These are phyloP conservation scores for Scaptomyza graminum DNA, from an alignment of 1,140 invertebrate genomes.

Conservation along the genomic window DNA sequence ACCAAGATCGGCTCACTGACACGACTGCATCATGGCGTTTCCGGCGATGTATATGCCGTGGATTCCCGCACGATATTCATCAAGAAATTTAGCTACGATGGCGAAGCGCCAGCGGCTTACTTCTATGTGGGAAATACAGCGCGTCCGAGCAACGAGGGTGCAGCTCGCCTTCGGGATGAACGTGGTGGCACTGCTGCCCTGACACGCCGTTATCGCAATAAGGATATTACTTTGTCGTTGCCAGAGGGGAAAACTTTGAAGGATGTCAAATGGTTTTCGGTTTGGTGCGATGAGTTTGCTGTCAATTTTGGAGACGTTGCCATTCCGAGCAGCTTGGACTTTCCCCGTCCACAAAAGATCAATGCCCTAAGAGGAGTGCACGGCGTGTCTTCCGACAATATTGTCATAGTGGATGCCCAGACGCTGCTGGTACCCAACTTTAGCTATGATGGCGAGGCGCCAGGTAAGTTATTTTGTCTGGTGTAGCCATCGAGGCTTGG, in stretches of 20 bases:
- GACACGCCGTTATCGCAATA: conserved; percentile 90
- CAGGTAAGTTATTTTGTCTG: conserved; percentile 86
- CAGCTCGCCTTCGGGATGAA: conserved; percentile 91
- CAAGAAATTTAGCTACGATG: conserved; percentile 94
- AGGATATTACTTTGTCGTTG: conserved; percentile 92
- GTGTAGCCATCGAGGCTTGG: not conserved
- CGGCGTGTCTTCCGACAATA: conserved; percentile 91
- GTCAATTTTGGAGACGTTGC: conserved; percentile 95
- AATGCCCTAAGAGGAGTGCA: conserved; percentile 91
- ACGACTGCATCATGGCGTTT: conserved; percentile 91
- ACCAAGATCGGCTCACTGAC: conserved; percentile 91
- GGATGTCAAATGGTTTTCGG: conserved; percentile 93
- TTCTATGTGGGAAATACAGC: conserved; percentile 92
- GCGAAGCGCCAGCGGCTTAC: conserved; percentile 94
- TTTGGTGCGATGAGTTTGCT: conserved; percentile 95
- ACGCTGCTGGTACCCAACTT: conserved; percentile 94
- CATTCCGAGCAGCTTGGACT: conserved; percentile 91
- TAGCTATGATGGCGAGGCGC: conserved; percentile 94
- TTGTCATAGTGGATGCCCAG: conserved; percentile 95
- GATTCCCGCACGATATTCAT: conserved; percentile 94
- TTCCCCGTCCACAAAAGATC: conserved; percentile 92
- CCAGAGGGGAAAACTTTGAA: conserved; percentile 93
- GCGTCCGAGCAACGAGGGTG: conserved; percentile 87
- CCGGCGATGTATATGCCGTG: conserved; percentile 93
- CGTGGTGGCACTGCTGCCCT: conserved; percentile 88